Conservation (phyloP, 2,888 invertebrate species). For the Patella caerulea region DNA sequence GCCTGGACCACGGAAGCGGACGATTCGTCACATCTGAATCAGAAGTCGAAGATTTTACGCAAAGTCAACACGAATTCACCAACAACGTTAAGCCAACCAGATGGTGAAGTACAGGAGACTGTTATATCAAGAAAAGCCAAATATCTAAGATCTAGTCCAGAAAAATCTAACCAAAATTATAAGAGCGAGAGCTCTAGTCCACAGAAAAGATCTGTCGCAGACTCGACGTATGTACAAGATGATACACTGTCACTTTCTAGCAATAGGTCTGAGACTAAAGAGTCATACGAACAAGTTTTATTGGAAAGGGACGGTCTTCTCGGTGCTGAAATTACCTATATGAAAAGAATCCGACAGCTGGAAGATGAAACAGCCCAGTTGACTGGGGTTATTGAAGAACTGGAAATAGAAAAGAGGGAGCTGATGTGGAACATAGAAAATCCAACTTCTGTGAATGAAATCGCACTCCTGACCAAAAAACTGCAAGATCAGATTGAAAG, state of each 20-base stretch:
- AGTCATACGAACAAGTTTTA: constrained; percentile 50
- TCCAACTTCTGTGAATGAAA: neutral
- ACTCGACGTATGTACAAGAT: neutral
- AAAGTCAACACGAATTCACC: neutral
- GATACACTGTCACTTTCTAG: neutral
- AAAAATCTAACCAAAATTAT: neutral
- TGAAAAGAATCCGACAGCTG: constrained; percentile 54
- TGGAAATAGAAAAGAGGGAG: constrained; percentile 50
- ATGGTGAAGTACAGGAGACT: neutral
- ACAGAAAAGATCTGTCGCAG: neutral
- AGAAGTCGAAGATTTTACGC: neutral
- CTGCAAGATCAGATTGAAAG: constrained; percentile 18
- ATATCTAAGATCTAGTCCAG: neutral
- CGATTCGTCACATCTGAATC: neutral
- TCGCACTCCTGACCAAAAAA: neutral
- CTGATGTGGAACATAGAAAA: constrained; percentile 45
- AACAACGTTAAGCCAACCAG: neutral
- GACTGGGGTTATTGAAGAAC: constrained; percentile 49
- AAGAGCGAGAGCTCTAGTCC: neutral
- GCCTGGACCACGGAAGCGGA: neutral
- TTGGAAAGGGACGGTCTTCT: constrained; percentile 53
- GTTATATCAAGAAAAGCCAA: neutral
- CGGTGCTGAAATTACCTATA: constrained; percentile 52
- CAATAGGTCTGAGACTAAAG: constrained; percentile 18
- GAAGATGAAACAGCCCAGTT: constrained; percentile 59